Base-by-base conservation (phyloP, 2,113 vertebrate genomes). In the Grus americana region DNA sequence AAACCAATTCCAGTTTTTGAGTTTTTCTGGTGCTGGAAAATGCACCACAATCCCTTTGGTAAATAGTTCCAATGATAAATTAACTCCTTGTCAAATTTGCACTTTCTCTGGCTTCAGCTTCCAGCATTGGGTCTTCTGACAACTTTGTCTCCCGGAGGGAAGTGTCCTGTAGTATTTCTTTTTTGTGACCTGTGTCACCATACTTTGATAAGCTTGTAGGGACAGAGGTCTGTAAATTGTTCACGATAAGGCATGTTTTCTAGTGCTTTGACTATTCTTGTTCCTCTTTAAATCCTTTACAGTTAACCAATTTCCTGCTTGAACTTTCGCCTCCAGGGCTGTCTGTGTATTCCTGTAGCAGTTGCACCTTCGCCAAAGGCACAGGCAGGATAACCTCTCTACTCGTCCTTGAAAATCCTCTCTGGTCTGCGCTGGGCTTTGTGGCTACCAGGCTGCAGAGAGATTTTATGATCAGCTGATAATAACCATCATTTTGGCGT, bases 251-350 rank as follows among this genome's bases (percentile, higher is more conserved):
- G 61, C 62, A n/a, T 36, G 61, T 72, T 91, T 88, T 81, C 66
- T 79, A 71, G 71, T 52, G 73, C 84, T 89, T 94, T 75, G 57
- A 57, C 47, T 66, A 15, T 92, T 82, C 66, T 88, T 79, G 15
- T 58, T 89, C 38, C 63, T 74, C 91, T 92, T 80, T 61, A 63
- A 90, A 85, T 82, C 54, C 68, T 87, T 94, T 76, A 92, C 73
- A 83, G 57, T 89, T 86, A 90, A 87, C 73, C 70, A 49, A 36
- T 91, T 91, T 95, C 80, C 87, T 66, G 36, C 81, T 87, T 92
- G 86, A 90, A 85, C 73, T 73, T 88, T 86, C 44, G 82, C 81
- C 79, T 86, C 57, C 2, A 3, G 55, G 88, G 63, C 38, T 86
- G 66, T 57, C 79, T 19, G 2, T 61, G 34, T 93, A 30, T 81